These are phyloP conservation scores for Bradypodion pumilum DNA, from an alignment of 2,797 vertebrate species.

Conservation along the genomic window DNA sequence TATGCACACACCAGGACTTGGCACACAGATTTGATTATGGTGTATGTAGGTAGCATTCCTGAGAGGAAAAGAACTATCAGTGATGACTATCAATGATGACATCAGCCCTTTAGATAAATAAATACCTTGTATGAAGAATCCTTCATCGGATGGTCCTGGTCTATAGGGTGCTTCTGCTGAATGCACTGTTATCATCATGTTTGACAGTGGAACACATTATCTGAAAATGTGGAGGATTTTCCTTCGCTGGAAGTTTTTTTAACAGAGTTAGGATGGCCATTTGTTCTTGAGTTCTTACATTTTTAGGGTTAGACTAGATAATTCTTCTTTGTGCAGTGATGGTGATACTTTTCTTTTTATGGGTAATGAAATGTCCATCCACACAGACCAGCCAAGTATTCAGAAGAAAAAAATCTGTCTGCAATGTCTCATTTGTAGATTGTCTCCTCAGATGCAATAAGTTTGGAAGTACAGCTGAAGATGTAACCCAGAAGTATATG, in stretches of 20 bases:
- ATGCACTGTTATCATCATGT: rapidly evolving
- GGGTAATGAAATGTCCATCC: not conserved
- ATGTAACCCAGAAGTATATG: too few relatives aligned
- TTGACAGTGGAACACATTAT: too few relatives aligned
- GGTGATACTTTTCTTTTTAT: not conserved
- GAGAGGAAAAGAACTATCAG: not conserved
- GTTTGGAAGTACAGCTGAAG: too few relatives aligned
- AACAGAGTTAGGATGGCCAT: too few relatives aligned
- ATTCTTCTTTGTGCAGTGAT: not conserved
- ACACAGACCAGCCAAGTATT: not conserved
- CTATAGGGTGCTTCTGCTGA: rapidly evolving
- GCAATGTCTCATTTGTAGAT: not conserved
- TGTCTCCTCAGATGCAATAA: too few relatives aligned
- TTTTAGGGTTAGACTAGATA: too few relatives aligned
- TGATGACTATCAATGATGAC: too few relatives aligned
- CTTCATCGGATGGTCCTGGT: not conserved
- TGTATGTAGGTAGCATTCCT: not conserved
- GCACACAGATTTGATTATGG: not conserved
- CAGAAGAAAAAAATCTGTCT: not conserved
- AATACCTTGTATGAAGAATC: not conserved
- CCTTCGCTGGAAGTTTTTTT: too few relatives aligned
- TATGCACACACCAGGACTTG: not conserved
- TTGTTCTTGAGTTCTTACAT: too few relatives aligned
- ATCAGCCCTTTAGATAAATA: not conserved
- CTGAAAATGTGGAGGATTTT: not conserved